Evolutionary conservation across 2,888 invertebrate species (phyloP).

Genomic region (Notodonta ziczac): DNA sequence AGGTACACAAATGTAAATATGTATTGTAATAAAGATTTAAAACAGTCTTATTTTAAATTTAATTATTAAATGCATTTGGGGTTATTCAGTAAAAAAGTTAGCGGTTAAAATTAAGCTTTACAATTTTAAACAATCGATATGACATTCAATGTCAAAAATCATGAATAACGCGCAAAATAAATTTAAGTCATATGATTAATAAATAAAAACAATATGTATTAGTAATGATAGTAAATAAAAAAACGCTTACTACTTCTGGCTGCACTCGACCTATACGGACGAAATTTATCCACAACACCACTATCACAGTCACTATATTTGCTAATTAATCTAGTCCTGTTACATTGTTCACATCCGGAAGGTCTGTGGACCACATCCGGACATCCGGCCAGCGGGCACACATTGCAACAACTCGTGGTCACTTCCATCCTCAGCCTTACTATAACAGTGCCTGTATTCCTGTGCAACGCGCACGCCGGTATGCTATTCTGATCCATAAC

Average conservation of each 20-base stretch:
- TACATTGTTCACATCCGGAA: slow-evolving; percentile 72
- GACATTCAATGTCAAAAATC: no score
- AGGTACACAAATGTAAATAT: no score
- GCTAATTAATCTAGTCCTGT: slow-evolving; percentile 74
- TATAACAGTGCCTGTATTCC: slow-evolving; percentile 72
- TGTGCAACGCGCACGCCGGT: slow-evolving; percentile 69
- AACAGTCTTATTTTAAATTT: no score
- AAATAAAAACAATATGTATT: slow-evolving; percentile 10
- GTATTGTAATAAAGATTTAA: no score
- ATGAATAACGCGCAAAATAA: not conserved
- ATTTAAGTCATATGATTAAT: slow-evolving; percentile 4
- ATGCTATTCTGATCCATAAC: slow-evolving; percentile 74
- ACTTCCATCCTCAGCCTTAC: slow-evolving; percentile 71
- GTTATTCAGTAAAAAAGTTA: no score
- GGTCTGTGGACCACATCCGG: slow-evolving; percentile 52
- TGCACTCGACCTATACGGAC: slow-evolving; percentile 67
- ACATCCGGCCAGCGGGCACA: slow-evolving; percentile 43
- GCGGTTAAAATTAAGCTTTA: slow-evolving; percentile 4
- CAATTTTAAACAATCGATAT: slow-evolving; percentile 6
- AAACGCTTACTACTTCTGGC: slow-evolving; percentile 76
- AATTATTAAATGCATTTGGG: no score
- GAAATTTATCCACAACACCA: slow-evolving; percentile 68
- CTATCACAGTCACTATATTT: slow-evolving; percentile 81
- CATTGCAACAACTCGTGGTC: slow-evolving; percentile 45
- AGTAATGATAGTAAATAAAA: slow-evolving; percentile 30